phyloP scores from a whole-genome alignment of 2,888 invertebrate species.

The Trissolcus japonicus region DNA sequence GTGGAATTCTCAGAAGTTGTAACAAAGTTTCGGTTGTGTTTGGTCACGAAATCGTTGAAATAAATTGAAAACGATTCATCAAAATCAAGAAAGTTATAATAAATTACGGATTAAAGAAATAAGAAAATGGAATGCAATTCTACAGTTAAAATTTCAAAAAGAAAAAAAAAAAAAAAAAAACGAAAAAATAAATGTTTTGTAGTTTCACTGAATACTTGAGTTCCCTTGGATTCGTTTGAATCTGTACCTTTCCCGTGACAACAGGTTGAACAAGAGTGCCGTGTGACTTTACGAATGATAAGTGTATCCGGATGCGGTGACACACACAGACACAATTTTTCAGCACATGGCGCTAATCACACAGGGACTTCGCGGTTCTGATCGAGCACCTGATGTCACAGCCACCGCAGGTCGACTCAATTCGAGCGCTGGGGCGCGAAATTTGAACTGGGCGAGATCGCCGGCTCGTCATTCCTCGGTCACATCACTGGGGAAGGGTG shows the following conservation, averaged over 20 bases:
- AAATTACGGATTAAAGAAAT: too few relatives aligned
- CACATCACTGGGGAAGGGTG: background rate
- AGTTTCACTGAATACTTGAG: too few relatives aligned
- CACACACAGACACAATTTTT: conserved; percentile 18
- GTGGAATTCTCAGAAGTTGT: conserved; percentile 3
- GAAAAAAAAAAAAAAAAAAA: too few relatives aligned
- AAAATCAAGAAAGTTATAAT: too few relatives aligned
- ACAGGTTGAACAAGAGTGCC: conserved; percentile 51
- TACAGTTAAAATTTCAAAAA: too few relatives aligned
- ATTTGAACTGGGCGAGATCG: conserved; percentile 21
- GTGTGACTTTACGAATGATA: conserved; percentile 28
- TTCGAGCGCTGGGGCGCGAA: conserved; percentile 19
- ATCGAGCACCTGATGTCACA: background rate
- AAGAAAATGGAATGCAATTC: too few relatives aligned
- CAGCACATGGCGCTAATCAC: background rate
- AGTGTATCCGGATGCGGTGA: conserved; percentile 44
- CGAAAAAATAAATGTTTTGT: too few relatives aligned
- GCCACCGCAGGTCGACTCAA: conserved; percentile 11
- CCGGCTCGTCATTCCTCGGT: background rate
- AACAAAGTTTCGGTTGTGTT: too few relatives aligned
- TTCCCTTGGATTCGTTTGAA: background rate
- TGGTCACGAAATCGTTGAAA: background rate
- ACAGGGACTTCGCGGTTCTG: background rate
- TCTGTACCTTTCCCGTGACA: conserved; percentile 70
- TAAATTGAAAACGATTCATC: background rate